Base-by-base conservation (phyloP, 2,113 vertebrate species). In the Arothron firmamentum region DNA sequence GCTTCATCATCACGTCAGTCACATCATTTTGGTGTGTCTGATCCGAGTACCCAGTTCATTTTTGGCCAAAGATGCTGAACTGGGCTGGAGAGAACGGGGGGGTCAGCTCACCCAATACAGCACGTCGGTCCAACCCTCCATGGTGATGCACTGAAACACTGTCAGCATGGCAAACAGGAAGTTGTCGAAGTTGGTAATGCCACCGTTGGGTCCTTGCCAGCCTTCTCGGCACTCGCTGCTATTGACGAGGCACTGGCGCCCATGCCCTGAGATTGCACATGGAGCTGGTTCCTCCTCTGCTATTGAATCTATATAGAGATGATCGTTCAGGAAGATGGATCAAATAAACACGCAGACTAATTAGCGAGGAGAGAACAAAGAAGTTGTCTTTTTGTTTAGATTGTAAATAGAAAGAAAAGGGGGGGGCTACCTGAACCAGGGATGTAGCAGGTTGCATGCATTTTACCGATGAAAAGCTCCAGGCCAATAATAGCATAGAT, bases 401-500 rank as follows among this genome's bases (percentile, higher is more conserved):
- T 12, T 52, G 61, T 25, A 72, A 50, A 3, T 23, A 38, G 48
- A 18, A 62, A 41, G 15, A 1, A 46, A 57, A 21, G 56, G 48
- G 25, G 56, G 48, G 14, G 89, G 79, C 80, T 81, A 99, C 97
- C 94, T 91, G 94, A 67, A 82, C 94, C 93, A 71, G 86, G 74
- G 80, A 94, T 53, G 20, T 60, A 98, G 92, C 97, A 99, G 66
- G 95, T 95, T 83, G 96, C 97, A 85, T 99, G 96, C 97, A 99
- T 98, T 94, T 98, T 99, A 79, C 96, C 97, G 75, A 98, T 95
- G 93, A 99, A 99, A 92, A 99, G 96, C 92, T 99, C 97, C 91
- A 99, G 92, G 92, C 97, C 96, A 79, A 99, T 98, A 92, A 99
- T 98, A 91, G 97, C 96, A 90, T 99, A 99, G 92, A 99, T 99